phyloP scores from a whole-genome alignment of 1,140 invertebrate species.

The Heliothis virescens region DNA sequence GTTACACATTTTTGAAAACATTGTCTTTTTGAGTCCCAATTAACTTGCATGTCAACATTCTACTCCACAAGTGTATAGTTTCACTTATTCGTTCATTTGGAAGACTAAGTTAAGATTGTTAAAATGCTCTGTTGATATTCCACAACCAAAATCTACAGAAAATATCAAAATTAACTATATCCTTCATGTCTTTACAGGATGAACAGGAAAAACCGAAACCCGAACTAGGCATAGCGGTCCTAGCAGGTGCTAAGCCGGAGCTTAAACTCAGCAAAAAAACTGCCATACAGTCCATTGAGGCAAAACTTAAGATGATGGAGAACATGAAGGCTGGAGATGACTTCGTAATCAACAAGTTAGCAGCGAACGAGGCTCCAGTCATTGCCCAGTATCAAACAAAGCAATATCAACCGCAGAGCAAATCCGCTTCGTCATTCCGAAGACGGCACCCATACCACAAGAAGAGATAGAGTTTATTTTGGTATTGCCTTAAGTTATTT shows the following conservation, averaged over 20 bases:
- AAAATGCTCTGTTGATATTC: too few species aligned
- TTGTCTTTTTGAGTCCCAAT: too few species aligned
- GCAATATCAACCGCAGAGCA: constrained; percentile 85
- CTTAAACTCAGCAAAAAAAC: constrained; percentile 90
- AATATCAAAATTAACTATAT: background rate
- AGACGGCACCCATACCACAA: constrained; percentile 84
- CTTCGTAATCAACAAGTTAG: constrained; percentile 90
- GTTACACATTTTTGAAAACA: too few species aligned
- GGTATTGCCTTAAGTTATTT: constrained; percentile 22
- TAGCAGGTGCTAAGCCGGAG: constrained; percentile 90
- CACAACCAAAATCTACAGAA: too few species aligned
- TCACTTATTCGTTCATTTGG: too few species aligned
- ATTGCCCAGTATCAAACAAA: constrained; percentile 89
- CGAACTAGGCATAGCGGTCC: constrained; percentile 91
- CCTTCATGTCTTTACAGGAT: constrained; percentile 83
- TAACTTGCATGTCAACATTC: too few species aligned
- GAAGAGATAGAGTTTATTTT: constrained; percentile 75
- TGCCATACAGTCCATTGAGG: constrained; percentile 95
- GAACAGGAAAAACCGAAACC: constrained; percentile 91
- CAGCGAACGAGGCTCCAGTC: constrained; percentile 88
- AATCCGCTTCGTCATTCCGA: constrained; percentile 77
- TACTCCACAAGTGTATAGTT: too few species aligned
- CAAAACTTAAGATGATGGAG: constrained; percentile 93
- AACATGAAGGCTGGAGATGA: constrained; percentile 89
- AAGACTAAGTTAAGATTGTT: too few species aligned